Percentiles rank a stretch among this genome's conserved stretches.
Conservation (phyloP, 2,797 vertebrate genomes). For the Bothrops alternatus region DNA sequence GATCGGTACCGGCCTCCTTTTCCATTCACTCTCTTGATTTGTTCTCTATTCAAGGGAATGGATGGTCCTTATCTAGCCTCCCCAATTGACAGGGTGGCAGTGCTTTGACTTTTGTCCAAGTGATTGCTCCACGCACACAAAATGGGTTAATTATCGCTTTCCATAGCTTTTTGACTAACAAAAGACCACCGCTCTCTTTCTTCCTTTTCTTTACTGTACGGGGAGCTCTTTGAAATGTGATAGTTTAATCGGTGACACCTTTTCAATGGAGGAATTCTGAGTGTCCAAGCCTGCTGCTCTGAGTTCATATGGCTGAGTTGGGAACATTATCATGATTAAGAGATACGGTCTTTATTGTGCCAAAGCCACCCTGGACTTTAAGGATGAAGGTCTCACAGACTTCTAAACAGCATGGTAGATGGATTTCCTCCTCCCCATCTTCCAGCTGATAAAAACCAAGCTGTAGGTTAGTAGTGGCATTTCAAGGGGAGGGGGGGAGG, state of each 20-base stretch:
- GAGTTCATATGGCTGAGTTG: constrained; percentile 77
- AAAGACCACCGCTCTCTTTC: constrained; percentile 89
- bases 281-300: constrained; percentile 71
- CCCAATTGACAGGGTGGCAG: constrained; percentile 82
- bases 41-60: constrained; percentile 74
- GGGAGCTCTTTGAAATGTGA: constrained; percentile 79
- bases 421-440: constrained; percentile 42
- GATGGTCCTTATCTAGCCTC: constrained; percentile 79
- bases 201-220: constrained; percentile 82
- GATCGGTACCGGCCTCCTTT: constrained; percentile 77
- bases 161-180: constrained; percentile 87
- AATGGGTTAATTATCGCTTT: constrained; percentile 93
- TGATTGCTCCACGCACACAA: constrained; percentile 81
- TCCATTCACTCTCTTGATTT: constrained; percentile 73
- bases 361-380: constrained; percentile 76
- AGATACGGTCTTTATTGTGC: constrained; percentile 79
- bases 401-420: constrained; percentile 25
- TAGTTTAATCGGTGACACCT: constrained; percentile 82
- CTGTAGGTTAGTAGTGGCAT: constrained; percentile 60
- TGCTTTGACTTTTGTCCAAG: constrained; percentile 82
- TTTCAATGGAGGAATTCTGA: constrained; percentile 74
- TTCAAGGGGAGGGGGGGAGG: constrained; percentile 51
- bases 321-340: constrained; percentile 74
- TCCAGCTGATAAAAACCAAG: constrained; percentile 72
- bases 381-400: constrained; percentile 55